Percentiles rank a stretch among this genome's conserved stretches.
Conservation (phyloP, 30 jellyfish, hydroid and myxozoan genomes). For the Aurelia aurita complex sp. Pacific region DNA sequence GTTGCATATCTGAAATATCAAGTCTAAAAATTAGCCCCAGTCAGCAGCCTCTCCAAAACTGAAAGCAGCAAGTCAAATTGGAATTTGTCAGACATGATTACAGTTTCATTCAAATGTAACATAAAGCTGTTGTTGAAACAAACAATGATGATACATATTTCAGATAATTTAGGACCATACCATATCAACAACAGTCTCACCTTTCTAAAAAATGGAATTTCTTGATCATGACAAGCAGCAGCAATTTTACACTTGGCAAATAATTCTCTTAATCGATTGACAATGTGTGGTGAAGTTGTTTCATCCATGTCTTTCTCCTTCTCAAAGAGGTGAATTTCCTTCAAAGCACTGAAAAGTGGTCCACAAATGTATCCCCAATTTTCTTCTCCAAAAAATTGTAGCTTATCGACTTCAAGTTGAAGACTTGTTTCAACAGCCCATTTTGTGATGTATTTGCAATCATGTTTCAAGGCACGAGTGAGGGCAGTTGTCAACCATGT, state of each 20-base stretch:
- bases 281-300: slow-evolving; percentile 22
- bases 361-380: slow-evolving; percentile 43
- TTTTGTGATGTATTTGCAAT: slow-evolving; percentile 53
- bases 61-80: no score
- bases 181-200: background rate
- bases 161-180: background rate
- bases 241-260: slow-evolving; percentile 33
- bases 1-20: no score
- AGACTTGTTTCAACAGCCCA: slow-evolving; percentile 83
- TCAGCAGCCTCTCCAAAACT: no score
- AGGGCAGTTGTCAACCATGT: slow-evolving; percentile 82
- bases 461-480: slow-evolving; percentile 83
- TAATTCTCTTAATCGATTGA: slow-evolving; percentile 17
- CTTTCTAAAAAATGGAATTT: slow-evolving; percentile 39
- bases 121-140: no score
- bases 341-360: slow-evolving; percentile 51
- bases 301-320: slow-evolving; percentile 17
- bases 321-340: slow-evolving; percentile 42
- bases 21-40: no score
- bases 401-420: slow-evolving; percentile 31
- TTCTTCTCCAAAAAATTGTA: slow-evolving; percentile 15
- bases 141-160: no score
- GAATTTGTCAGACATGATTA: no score
- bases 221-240: slow-evolving; percentile 9
- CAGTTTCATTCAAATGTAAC: no score